A percentile compares a stretch with the other conserved stretches of the same genome.
phyloP scores from a whole-genome alignment of 2,888 invertebrate species.

The Cistogaster globosa region DNA sequence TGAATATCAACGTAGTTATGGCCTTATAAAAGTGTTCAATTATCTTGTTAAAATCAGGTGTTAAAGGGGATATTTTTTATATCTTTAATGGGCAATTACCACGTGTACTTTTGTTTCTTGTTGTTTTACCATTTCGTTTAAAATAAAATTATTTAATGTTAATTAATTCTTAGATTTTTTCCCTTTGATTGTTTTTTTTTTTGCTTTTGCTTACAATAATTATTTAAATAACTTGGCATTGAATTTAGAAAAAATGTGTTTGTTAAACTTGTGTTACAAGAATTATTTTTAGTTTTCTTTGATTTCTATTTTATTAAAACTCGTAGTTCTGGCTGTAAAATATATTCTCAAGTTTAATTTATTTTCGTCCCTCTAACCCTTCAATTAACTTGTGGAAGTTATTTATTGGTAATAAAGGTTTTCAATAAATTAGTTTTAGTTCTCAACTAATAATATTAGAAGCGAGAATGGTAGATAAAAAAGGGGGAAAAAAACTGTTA shows the following conservation, averaged over 20 bases:
- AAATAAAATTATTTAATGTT: conserved; percentile 25
- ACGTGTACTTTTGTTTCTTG: background rate
- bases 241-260: background rate
- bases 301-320: too few relatives aligned
- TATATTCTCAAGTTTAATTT: too few relatives aligned
- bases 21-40: background rate
- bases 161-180: conserved; percentile 47
- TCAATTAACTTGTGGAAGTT: too few relatives aligned
- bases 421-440: too few relatives aligned
- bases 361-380: too few relatives aligned
- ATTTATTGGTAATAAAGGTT: too few relatives aligned
- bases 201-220: background rate
- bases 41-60: conserved; percentile 45
- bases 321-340: too few relatives aligned
- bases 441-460: too few relatives aligned
- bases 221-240: background rate
- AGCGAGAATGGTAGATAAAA: too few relatives aligned
- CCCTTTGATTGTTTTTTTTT: background rate
- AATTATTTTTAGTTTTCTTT: background rate
- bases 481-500: too few relatives aligned
- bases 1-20: too few relatives aligned
- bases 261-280: background rate
- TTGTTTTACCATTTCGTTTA: conserved; percentile 1
- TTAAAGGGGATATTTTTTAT: conserved; percentile 15
- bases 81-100: conserved; percentile 46